Evolutionary conservation across 1,140 invertebrate genomes (phyloP).

Genomic region (Oncopodura yosiiana): DNA sequence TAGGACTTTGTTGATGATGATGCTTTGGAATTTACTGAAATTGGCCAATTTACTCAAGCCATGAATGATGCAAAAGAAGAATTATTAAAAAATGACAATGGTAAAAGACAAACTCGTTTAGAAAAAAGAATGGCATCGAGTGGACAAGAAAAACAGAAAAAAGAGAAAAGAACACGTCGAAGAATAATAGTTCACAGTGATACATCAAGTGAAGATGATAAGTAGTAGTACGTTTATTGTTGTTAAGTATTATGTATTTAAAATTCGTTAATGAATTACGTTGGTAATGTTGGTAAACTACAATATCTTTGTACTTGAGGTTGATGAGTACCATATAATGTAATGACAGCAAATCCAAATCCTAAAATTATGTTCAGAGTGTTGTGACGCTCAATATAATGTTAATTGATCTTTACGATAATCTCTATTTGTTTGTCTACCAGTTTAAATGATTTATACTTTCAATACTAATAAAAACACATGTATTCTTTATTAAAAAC

Average conservation of each 20-base stretch:
- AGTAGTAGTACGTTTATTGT: neutral
- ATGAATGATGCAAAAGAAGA: slow-evolving; percentile 24
- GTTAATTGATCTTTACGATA: too few species aligned
- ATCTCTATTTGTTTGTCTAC: too few species aligned
- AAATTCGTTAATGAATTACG: too few species aligned
- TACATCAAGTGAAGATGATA: slow-evolving; percentile 4
- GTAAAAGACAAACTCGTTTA: neutral
- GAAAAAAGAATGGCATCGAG: too few species aligned
- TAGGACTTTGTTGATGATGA: slow-evolving; percentile 28
- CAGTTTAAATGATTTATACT: too few species aligned
- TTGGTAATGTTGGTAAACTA: too few species aligned
- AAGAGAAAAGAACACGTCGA: neutral
- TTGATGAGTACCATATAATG: neutral
- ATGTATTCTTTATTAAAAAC: too few species aligned
- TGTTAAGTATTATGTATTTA: too few species aligned
- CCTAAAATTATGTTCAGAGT: neutral
- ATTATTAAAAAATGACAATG: neutral
- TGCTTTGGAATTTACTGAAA: slow-evolving; percentile 22
- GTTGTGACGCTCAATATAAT: too few species aligned
- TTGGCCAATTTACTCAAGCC: slow-evolving; percentile 30
- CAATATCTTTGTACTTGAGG: neutral
- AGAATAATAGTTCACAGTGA: neutral
- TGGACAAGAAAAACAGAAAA: neutral
- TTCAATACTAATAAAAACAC: too few species aligned
- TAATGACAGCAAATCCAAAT: neutral